Conservation (phyloP, 2,113 vertebrate species). For the Syrrhaptes paradoxus region DNA sequence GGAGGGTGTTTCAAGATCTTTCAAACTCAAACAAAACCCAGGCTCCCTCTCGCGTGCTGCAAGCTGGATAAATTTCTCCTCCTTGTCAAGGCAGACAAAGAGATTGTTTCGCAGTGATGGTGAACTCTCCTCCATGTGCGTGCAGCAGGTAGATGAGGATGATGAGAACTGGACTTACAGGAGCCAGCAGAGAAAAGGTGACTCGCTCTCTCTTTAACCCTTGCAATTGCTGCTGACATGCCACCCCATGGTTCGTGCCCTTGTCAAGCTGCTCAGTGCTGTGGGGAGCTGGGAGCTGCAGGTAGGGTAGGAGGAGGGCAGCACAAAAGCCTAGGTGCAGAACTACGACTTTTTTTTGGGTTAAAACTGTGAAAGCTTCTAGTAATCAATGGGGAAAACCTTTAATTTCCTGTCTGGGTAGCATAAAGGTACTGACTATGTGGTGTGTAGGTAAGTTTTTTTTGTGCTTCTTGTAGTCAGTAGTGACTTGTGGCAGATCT, state of each 20-base stretch:
- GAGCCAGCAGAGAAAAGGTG: constrained; percentile 88
- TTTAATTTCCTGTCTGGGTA: not conserved
- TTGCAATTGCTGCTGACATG: not conserved
- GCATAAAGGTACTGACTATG: not conserved
- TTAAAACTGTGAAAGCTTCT: not conserved
- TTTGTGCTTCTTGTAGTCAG: not conserved
- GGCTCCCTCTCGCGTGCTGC: constrained; percentile 87
- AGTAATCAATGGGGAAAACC: not conserved
- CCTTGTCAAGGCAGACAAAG: constrained; percentile 87
- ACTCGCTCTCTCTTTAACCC: constrained; percentile 55
- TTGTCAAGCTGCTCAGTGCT: not conserved
- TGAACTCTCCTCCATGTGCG: constrained; percentile 78
- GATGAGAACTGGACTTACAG: constrained; percentile 87
- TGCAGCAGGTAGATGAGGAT: constrained; percentile 75
- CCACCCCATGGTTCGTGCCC: not conserved
- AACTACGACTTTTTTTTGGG: not conserved
- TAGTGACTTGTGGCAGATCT: not conserved
- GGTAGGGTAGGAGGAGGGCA: not conserved
- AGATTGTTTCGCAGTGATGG: constrained; percentile 91
- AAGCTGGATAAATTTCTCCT: constrained; percentile 93
- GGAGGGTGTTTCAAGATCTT: constrained; percentile 82
- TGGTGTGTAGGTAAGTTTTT: not conserved
- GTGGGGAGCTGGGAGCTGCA: not conserved
- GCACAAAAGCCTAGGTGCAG: not conserved
- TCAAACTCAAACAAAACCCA: constrained; percentile 82